Base-by-base conservation (phyloP, 2,113 vertebrate species). In the Arizona elegans region DNA sequence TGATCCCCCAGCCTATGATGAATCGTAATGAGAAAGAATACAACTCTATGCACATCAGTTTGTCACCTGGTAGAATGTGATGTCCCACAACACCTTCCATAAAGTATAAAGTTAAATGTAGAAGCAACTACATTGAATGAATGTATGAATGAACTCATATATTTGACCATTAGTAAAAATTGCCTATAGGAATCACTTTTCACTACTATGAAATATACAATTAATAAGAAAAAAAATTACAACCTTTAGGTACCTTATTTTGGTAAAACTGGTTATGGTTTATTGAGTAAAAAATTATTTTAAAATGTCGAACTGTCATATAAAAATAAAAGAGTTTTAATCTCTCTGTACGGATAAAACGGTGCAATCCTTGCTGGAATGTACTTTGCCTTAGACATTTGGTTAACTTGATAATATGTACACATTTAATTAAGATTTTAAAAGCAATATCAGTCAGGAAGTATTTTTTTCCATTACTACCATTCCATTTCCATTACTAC, bases 261-360 rank as follows among this genome's bases (percentile, higher is more conserved):
- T 10, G 8, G 2, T 54, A 86, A 53, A 65, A 50, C 26, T 81
- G 17, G 15, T 33, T 33, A n/a, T 62, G 9, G 43, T 54, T 93
- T 93, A 38, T 38, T 62, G 21, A 24, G 90, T 56, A 55, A n/a
- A 86, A 93, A n/a, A 54, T 26, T 86, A 21, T 38, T 90, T 47
- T 59, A 26, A 33, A 85, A 38, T n/a, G 11, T 92, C 24, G 86
- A 43, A 62, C 26, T 62, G 59, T 59, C 23, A 59, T 62, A 8
- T 88, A 86, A 81, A 93, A 75, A 86, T 90, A 93, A 93, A 29
- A 93, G 92, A 53, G 21, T 23, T 86, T 17, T 65, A 26, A 86
- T 59, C 56, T 90, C 65, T 93, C 33, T 59, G 19, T 85, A 92
- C 6, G 50, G 43, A 33, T 55, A 43, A 92, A 38, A 50, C 47